Base-by-base conservation (phyloP, 1,140 invertebrate genomes). In the Trichonephila inaurata region DNA sequence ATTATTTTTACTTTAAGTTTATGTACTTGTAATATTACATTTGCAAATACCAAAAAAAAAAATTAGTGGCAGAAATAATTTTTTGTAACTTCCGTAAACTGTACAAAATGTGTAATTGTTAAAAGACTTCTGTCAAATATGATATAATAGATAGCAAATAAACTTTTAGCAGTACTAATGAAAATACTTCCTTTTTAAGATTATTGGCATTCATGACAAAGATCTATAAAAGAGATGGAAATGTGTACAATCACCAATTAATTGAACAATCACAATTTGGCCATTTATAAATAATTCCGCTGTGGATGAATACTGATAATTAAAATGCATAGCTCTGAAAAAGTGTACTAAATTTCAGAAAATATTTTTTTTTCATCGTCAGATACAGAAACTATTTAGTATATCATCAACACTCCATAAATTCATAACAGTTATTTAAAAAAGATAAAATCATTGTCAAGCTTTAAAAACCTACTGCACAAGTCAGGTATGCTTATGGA, bases 401-500 rank as follows among this genome's bases (percentile, higher is more conserved):
- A 58, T 51, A 58, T 51, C 7, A 24, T 24, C 51, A 10, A 83
- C 44, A 21, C 44, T 24, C 21, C 40, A n/a, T 21, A 60, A 24
- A 83, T 60, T 83, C 28, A 24, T 58, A 83, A 60, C 51, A 83
- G 51, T 51, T 60, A 12, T 58, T 58, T 58, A 83, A 83, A 58
- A 83, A 51, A 21, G 19, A n/a, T 83, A 58, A 83, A 58, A 60
- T n/a, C 51, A 83, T 83, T 51, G n/a, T 58, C 82, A 83, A 83
- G 19, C 51, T 28, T 24, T n/a, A 21, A 83, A 83, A 83, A 58
- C 82, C 8, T 83, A 83, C 21, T 58, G 24, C 51, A 14, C 82
- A 83, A 83, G 82, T 58, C 28, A 83, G 24, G 82, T 83, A 83
- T 60, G 21, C 51, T 58, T 51, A n/a, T 51, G 82, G 51, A 28